phyloP scores from a whole-genome alignment of 2,888 invertebrate species.

The Isotomurus palustris region DNA sequence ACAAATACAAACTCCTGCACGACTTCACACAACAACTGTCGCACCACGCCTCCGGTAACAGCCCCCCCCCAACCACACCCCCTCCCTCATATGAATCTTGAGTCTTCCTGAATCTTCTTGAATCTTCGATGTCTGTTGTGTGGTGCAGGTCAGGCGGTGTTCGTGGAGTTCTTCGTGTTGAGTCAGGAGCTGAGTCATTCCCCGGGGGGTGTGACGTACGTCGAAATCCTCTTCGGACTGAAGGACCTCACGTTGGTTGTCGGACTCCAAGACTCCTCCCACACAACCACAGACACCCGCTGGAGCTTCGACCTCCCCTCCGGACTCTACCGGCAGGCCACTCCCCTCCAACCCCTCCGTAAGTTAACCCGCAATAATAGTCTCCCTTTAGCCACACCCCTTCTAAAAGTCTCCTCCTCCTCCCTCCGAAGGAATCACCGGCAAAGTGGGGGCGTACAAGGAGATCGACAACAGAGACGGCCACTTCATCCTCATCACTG shows the following conservation, averaged over 20 bases:
- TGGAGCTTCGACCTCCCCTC: slow-evolving; percentile 12
- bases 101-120: neutral
- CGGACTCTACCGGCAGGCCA: slow-evolving; percentile 22
- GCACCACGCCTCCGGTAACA: slow-evolving; percentile 8
- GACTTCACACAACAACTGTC: slow-evolving; percentile 1
- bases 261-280: slow-evolving; percentile 8
- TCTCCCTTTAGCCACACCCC: no score
- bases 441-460: neutral
- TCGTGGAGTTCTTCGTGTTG: slow-evolving; percentile 18
- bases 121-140: neutral
- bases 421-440: neutral
- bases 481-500: neutral
- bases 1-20: slow-evolving; percentile 6
- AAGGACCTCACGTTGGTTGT: slow-evolving; percentile 18
- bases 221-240: slow-evolving; percentile 7
- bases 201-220: slow-evolving; percentile 4
- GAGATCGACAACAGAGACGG: neutral
- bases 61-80: neutral
- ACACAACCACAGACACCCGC: slow-evolving; percentile 16
- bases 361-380: slow-evolving; percentile 7
- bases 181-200: no score
- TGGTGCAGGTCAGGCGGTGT: slow-evolving; percentile 17
- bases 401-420: no score
- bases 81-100: neutral
- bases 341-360: slow-evolving; percentile 25